A percentile compares a stretch with the other conserved stretches of the same genome.
Evolutionary conservation across 92 coral and sea anemone species (phyloP).

Genomic region (Palythoa grandis): DNA sequence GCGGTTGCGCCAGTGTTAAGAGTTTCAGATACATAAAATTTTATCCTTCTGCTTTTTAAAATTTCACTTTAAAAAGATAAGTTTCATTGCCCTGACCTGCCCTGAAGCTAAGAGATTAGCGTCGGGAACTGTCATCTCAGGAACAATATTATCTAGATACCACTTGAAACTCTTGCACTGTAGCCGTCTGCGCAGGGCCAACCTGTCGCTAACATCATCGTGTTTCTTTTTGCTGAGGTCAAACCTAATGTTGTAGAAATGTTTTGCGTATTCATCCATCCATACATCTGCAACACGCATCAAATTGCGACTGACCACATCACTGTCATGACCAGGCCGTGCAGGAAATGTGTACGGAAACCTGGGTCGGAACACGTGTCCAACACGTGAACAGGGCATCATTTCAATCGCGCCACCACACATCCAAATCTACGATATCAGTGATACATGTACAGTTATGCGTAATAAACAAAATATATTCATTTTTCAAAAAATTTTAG

Average conservation of each 20-base stretch:
- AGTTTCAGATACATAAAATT: too few species aligned
- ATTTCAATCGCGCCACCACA: constrained; percentile 97
- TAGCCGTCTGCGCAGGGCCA: constrained; percentile 80
- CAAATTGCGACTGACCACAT: constrained; percentile 95
- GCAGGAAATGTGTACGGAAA: constrained; percentile 99
- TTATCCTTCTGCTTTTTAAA: background rate
- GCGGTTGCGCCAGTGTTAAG: too few species aligned
- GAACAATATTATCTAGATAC: constrained; percentile 90
- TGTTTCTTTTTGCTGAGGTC: constrained; percentile 85
- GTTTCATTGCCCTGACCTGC: constrained; percentile 63
- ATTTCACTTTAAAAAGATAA: background rate
- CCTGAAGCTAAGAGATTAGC: constrained; percentile 86
- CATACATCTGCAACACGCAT: constrained; percentile 99
- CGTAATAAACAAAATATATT: too few species aligned
- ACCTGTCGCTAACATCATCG: constrained; percentile 90
- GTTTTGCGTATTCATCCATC: constrained; percentile 98
- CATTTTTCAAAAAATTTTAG: too few species aligned
- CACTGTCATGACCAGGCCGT: constrained; percentile 88
- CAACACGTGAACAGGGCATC: constrained; percentile 99
- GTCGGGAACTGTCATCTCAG: constrained; percentile 91
- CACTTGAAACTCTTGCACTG: constrained; percentile 96
- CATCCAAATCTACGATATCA: constrained; percentile 87
- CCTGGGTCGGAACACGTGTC: constrained; percentile 96
- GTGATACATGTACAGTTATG: background rate
- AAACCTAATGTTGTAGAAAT: constrained; percentile 95